Evolutionary conservation across 1,140 invertebrate species (phyloP), one percentile per base, ranked within the genome.

Genomic region (Sitodiplosis mosellana): DNA sequence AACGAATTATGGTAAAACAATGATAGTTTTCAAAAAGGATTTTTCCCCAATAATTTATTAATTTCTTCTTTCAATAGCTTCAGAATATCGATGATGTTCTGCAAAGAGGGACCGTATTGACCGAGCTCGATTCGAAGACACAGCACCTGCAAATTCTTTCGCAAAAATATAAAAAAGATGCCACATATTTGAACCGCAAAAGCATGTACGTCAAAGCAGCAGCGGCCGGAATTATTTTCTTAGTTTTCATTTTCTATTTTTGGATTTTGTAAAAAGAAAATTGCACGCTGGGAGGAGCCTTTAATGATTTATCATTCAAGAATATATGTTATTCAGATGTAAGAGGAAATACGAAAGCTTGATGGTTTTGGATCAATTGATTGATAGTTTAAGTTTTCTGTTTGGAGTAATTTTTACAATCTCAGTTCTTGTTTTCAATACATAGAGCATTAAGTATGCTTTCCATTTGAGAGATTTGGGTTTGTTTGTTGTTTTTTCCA

Each of bases 81-180:
- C 92, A 97, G 68, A 99, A 99, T 70, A 98, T 99, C 57, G 93
- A 98, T 68, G 94, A 99, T 72, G 94, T 99, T 45, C 72, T 99
- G 52, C 88, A 96, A 65, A 74, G 95, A 57, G 95, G 95, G 46
- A 89, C 92, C 46, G 82, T 95, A 41, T 70, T 99, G 46, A 93
- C 91, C 68, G 90, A 94, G 66, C 69, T 99, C 56, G 94, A 99
- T 65, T 83, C 83, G 42, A 98, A 98, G 70, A 95, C 95, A 22
- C 90, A 93, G 64, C 94, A 95, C 68, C 69, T 99, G 18, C 93
- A 91, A 4, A 84, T 92, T 68, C 71, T 97, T 56, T 96, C 93
- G 15, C 89, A 96, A 63, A 97, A 98, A 68, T 99, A 99, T 67
- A 93, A 90, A 64, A 97, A 99, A 65, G 93, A 99, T 70, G 94